phyloP scores from a whole-genome alignment of 2,113 vertebrate species.

The mouse (Mus musculus) region GRCm39 chr17:69265501-69266000 shows the following conservation, averaged over 20 bases:
- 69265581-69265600: not conserved
- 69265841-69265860: not conserved
- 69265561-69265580: not conserved
- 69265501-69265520: not conserved
- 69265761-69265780: not conserved
- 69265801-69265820: not conserved
- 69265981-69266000: not conserved
- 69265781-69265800: not conserved
- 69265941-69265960: not conserved
- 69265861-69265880: not conserved
- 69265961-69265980: not conserved
- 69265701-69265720: not conserved
- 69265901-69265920: not conserved
- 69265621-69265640: not conserved
- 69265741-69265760: not conserved
- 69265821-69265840: not conserved
- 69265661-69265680: not conserved
- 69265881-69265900: not conserved
- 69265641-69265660: not conserved
- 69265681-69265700: not conserved
- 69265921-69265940: not conserved
- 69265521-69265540: not conserved
- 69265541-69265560: not conserved
- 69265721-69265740: not conserved
- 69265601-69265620: not conserved